Evolutionary conservation across 2,888 invertebrate genomes (phyloP).

Genomic region (Sesia bembeciformis): DNA sequence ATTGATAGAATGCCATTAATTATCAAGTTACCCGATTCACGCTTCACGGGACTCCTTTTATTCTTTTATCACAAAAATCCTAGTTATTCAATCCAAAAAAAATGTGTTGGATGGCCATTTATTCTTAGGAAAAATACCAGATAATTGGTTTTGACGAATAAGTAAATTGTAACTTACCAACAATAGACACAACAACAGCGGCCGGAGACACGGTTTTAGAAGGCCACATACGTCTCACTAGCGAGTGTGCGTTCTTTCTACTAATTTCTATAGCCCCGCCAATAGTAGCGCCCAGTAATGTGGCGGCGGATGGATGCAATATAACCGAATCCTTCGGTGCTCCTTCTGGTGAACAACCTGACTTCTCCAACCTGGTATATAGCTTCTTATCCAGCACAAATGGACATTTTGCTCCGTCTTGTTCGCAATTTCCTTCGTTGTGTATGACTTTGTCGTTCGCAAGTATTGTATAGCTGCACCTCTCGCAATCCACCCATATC

Average conservation of each 20-base stretch:
- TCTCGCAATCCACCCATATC: constrained; percentile 78
- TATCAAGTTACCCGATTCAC: too few relatives aligned
- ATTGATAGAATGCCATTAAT: too few relatives aligned
- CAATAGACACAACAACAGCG: constrained; percentile 55
- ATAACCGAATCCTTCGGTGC: constrained; percentile 53
- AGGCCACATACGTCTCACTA: constrained; percentile 64
- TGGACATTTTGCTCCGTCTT: constrained; percentile 59
- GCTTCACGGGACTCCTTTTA: too few relatives aligned
- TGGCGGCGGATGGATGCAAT: constrained; percentile 53
- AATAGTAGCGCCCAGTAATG: constrained; percentile 52
- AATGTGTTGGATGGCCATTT: too few relatives aligned
- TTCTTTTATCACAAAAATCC: too few relatives aligned
- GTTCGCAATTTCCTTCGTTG: constrained; percentile 61
- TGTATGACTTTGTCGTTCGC: constrained; percentile 76
- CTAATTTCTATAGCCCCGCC: constrained; percentile 46
- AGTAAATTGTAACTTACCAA: constrained; percentile 28
- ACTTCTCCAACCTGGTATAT: constrained; percentile 52
- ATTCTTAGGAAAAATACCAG: too few relatives aligned
- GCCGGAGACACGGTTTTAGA: constrained; percentile 57
- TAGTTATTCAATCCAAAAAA: too few relatives aligned
- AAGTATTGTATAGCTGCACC: constrained; percentile 70
- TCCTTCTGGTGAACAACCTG: constrained; percentile 41
- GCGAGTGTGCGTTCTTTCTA: constrained; percentile 46
- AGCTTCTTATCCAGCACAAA: constrained; percentile 42
- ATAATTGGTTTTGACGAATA: too few relatives aligned